phyloP scores from a whole-genome alignment of 2,888 invertebrate species.

The Schrankia costaestrigalis region DNA sequence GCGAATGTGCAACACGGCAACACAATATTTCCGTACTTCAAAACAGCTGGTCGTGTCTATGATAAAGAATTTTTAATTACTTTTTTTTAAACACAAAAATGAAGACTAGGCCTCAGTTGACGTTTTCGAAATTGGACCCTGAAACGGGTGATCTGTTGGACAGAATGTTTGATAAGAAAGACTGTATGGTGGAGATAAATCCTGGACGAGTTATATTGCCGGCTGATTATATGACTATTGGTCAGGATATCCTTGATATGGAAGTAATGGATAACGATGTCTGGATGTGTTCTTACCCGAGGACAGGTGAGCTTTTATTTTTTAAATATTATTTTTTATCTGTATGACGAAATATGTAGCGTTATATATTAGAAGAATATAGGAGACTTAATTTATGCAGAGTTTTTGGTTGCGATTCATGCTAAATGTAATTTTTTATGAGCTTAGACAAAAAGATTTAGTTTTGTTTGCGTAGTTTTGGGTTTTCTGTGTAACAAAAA shows the following conservation, averaged over 20 bases:
- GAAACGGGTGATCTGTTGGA: conserved; percentile 82
- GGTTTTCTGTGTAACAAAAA: too few species aligned
- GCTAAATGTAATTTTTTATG: too few species aligned
- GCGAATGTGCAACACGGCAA: conserved; percentile 41
- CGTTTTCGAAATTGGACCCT: conserved; percentile 82
- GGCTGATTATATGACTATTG: conserved; percentile 84
- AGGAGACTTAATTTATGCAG: too few species aligned
- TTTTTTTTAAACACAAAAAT: conserved; percentile 37
- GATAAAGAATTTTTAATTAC: conserved; percentile 5
- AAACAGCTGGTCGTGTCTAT: conserved; percentile 25
- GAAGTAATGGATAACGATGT: conserved; percentile 88
- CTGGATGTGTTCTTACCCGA: conserved; percentile 93
- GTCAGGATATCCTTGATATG: conserved; percentile 85
- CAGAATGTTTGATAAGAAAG: conserved; percentile 83
- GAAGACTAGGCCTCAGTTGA: conserved; percentile 62
- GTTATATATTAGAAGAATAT: too few species aligned
- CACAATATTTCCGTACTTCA: conserved; percentile 48
- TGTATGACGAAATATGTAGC: too few species aligned
- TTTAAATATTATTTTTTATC: conserved; percentile 1
- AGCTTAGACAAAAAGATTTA: too few species aligned
- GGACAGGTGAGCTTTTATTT: conserved; percentile 84
- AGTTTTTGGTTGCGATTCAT: too few species aligned
- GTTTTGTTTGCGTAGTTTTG: too few species aligned
- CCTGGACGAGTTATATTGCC: conserved; percentile 87
- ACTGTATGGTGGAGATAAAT: conserved; percentile 86